These are phyloP conservation scores for Toxotes lorentzi DNA, from an alignment of 2,797 vertebrate species.

Conservation along the genomic window DNA sequence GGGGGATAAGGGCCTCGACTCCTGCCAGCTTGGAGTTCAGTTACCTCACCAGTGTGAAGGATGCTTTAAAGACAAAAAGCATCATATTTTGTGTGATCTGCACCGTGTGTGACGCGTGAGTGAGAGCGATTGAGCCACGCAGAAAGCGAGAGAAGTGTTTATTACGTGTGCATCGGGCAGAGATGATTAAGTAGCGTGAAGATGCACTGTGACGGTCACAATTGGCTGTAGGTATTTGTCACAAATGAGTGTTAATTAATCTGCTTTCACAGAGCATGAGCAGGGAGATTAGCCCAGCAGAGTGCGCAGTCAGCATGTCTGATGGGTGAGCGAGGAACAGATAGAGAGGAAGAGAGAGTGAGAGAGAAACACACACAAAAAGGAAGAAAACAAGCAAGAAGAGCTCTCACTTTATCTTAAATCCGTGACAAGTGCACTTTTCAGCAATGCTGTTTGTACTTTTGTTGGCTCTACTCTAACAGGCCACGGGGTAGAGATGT, in stretches of 20 bases:
- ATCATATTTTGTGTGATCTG: not conserved
- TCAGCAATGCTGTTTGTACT: constrained; percentile 36
- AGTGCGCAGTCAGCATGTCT: constrained; percentile 80
- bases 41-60: constrained; percentile 19
- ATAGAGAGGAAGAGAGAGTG: constrained; percentile 6
- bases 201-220: constrained; percentile 76
- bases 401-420: constrained; percentile 30
- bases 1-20: constrained; percentile 23
- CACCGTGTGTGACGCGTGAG: not conserved
- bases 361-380: constrained; percentile 9
- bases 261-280: constrained; percentile 82
- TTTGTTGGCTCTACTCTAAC: constrained; percentile 25
- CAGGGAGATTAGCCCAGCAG: constrained; percentile 79
- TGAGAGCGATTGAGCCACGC: not conserved
- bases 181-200: constrained; percentile 71
- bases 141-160: constrained; percentile 32
- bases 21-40: constrained; percentile 22
- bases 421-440: constrained; percentile 51
- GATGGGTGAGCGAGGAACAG: constrained; percentile 61
- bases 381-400: constrained; percentile 22
- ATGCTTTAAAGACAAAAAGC: constrained; percentile 22
- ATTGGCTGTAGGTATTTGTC: constrained; percentile 80
- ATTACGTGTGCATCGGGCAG: constrained; percentile 51
- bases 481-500: constrained; percentile 25
- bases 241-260: constrained; percentile 84